phyloP scores from a whole-genome alignment of 2,888 invertebrate species.

The Ophioninae sp. region DNA sequence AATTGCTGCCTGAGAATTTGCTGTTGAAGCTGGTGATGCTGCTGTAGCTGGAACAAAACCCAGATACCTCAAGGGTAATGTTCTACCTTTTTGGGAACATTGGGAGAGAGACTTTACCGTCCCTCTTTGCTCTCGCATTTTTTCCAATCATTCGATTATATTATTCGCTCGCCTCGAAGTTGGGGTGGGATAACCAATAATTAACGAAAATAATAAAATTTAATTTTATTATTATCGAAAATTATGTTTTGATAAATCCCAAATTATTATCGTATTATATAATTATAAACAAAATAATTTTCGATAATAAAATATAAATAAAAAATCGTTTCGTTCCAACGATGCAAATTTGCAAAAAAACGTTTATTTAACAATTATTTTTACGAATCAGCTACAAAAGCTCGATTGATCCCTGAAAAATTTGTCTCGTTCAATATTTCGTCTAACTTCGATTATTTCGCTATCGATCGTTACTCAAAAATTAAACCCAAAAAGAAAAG shows the following conservation, averaged over 20 bases:
- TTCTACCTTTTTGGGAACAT: slow-evolving; percentile 64
- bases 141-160: background rate
- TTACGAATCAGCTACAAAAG: too few species aligned
- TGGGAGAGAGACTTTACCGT: slow-evolving; percentile 24
- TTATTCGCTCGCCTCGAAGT: background rate
- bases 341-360: too few species aligned
- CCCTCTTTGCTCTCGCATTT: slow-evolving; percentile 5
- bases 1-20: slow-evolving; percentile 95
- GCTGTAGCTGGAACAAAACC: slow-evolving; percentile 90
- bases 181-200: too few species aligned
- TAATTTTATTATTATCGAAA: background rate
- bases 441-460: background rate
- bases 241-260: too few species aligned
- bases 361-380: too few species aligned
- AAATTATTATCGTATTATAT: too few species aligned
- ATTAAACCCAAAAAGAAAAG: background rate
- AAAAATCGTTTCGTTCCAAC: too few species aligned
- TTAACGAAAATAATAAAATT: background rate
- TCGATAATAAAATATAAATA: too few species aligned
- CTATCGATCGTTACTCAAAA: background rate
- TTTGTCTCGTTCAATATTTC: background rate
- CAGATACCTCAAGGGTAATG: slow-evolving; percentile 78
- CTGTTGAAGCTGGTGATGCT: slow-evolving; percentile 96
- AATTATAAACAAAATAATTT: too few species aligned
- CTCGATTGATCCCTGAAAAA: too few species aligned